These are phyloP conservation scores for Enteromius mattozi DNA, from an alignment of 2,797 vertebrate genomes.

Conservation along the genomic window DNA sequence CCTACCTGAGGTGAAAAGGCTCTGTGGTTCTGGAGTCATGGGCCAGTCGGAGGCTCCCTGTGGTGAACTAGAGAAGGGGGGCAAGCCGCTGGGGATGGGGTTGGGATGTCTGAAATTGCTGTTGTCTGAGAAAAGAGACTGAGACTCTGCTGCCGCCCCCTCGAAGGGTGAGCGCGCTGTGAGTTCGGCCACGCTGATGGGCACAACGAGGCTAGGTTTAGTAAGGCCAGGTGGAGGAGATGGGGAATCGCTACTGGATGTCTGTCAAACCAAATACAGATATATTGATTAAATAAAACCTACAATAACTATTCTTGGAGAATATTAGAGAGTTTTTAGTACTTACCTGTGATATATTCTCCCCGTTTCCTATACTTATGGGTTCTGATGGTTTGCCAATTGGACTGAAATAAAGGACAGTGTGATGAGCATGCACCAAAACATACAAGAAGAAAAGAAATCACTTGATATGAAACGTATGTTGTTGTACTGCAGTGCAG, in stretches of 20 bases:
- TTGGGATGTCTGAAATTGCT: constrained; percentile 88
- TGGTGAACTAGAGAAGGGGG: constrained; percentile 84
- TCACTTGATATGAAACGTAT: neutral
- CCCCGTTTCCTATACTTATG: constrained; percentile 93
- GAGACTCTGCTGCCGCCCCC: constrained; percentile 87
- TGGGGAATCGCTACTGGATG: constrained; percentile 83
- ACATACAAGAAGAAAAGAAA: neutral
- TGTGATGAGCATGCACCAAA: neutral
- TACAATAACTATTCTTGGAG: neutral
- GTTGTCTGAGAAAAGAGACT: constrained; percentile 88
- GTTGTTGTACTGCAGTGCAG: neutral
- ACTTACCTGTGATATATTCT: constrained; percentile 93
- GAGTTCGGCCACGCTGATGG: constrained; percentile 86
- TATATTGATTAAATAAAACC: neutral
- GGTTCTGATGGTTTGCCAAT: constrained; percentile 95
- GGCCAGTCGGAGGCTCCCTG: constrained; percentile 88
- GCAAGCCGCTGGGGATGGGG: constrained; percentile 86
- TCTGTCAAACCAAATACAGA: constrained; percentile 67
- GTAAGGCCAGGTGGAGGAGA: constrained; percentile 87
- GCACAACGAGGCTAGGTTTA: constrained; percentile 83
- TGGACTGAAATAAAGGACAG: constrained; percentile 78
- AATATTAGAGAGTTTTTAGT: neutral
- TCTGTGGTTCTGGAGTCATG: constrained; percentile 88
- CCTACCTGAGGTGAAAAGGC: constrained; percentile 89
- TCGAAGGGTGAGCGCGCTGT: constrained; percentile 86